Evolutionary conservation across 2,888 invertebrate genomes (phyloP).

Genomic region (Alentia gelatinosa): DNA sequence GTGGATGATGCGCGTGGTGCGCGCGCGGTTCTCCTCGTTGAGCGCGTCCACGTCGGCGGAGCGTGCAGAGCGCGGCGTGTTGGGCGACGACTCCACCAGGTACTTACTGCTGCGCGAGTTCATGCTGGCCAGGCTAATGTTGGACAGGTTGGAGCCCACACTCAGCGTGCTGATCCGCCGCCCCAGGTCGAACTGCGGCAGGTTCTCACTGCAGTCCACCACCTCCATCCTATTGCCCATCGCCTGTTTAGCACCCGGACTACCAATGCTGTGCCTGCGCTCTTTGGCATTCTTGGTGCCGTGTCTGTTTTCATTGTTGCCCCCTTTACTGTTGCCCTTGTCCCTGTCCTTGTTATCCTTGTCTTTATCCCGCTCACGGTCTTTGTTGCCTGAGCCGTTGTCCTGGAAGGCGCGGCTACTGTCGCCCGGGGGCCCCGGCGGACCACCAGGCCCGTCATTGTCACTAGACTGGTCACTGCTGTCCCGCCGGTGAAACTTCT

Average conservation of each 20-base stretch:
- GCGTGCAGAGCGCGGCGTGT: constrained; percentile 19
- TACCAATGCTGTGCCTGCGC: constrained; percentile 44
- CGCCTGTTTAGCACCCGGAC: constrained; percentile 2
- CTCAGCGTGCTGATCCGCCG: constrained; percentile 66
- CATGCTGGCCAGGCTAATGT: constrained; percentile 67
- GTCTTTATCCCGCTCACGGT: neutral
- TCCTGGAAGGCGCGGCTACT: neutral
- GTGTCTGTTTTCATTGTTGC: constrained; percentile 30
- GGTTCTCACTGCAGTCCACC: neutral
- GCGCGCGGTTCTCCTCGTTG: constrained; percentile 65
- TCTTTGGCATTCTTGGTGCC: constrained; percentile 24
- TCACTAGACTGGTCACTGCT: constrained; percentile 80
- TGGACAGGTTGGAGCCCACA: constrained; percentile 68
- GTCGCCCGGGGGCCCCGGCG: constrained; percentile 7
- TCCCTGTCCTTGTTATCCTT: constrained; percentile 32
- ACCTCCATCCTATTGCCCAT: neutral
- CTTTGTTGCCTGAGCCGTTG: neutral
- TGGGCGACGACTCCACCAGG: constrained; percentile 65
- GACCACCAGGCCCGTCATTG: constrained; percentile 74
- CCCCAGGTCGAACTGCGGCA: constrained; percentile 27
- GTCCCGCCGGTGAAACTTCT: constrained; percentile 71
- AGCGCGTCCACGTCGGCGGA: constrained; percentile 63
- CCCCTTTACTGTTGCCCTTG: constrained; percentile 22
- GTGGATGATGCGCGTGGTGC: constrained; percentile 64
- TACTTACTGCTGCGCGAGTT: constrained; percentile 70